Evolutionary conservation across 2,797 vertebrate species (phyloP), one percentile per base, ranked within the genome.

Genomic region (Callimico goeldii): DNA sequence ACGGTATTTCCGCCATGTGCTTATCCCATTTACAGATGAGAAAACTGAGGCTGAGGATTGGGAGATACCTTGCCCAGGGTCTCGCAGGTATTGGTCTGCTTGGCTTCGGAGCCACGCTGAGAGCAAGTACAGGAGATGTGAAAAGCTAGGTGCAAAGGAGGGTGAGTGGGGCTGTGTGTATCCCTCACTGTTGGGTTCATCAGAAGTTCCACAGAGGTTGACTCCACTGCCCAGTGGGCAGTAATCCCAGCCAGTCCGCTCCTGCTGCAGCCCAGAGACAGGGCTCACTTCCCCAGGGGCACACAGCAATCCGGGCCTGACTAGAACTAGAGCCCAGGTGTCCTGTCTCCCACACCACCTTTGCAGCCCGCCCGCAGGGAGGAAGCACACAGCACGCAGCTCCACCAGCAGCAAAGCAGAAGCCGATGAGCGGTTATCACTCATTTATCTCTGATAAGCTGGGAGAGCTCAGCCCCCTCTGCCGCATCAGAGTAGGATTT

Each of bases 151-250:
- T 61, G 46, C 81, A 46, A 22, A 64, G 46, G 64, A 11, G 24
- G 7, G 22, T 28, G 19, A 36, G 36, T 4, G 1, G 67, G 41
- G 8, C 26, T 14, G 24, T 26, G 11, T 4, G 9, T 26, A 0
- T 76, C 43, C 64, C 20, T 64, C 12, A 43, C 41, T 43, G 30
- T n/a, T 0, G 0, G 7, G 61, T n/a, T 64, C 30, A 8, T n/a
- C 7, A 33, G 30, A 64, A 8, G 52, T 55, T 55, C 52, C 52
- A 55, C 64, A 24, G 20, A 33, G 24, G 9, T 61, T 19, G 55
- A 11, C 10, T 12, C 43, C 58, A 22, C 24, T 3, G 28, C 43
- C n/a, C 7, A 8, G 33, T 17, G 0, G 55, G 84, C 61, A 81
- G 5, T 46, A 19, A 10, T n/a, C 55, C n/a, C 43, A 82, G 67